Conservation (phyloP, 2,888 invertebrate genomes). For the Nomada fucata region DNA sequence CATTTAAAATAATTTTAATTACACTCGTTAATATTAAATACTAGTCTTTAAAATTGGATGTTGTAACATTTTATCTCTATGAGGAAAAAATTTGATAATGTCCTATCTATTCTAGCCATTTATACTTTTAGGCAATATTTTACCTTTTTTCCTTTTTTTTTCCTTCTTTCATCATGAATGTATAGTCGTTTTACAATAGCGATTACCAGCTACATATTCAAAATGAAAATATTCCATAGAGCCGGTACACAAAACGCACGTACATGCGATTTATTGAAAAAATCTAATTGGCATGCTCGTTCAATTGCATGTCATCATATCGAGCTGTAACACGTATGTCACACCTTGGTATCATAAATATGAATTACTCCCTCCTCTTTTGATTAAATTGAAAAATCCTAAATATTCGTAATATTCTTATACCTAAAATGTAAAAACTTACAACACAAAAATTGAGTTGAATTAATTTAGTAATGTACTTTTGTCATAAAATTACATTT, state of each 20-base stretch:
- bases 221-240: slow-evolving; percentile 70
- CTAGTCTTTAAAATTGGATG: slow-evolving; percentile 77
- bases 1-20: slow-evolving; percentile 65
- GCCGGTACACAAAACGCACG: slow-evolving; percentile 60
- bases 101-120: slow-evolving; percentile 81
- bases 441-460: slow-evolving; percentile 69
- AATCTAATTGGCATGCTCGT: slow-evolving; percentile 55
- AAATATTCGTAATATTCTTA: slow-evolving; percentile 72
- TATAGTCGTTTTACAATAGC: slow-evolving; percentile 45
- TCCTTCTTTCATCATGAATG: slow-evolving; percentile 66
- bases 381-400: slow-evolving; percentile 80
- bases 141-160: slow-evolving; percentile 32
- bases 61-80: slow-evolving; percentile 77
- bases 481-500: slow-evolving; percentile 53
- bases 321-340: slow-evolving; percentile 72
- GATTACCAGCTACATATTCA: slow-evolving; percentile 73
- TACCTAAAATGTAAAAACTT: slow-evolving; percentile 71
- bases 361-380: slow-evolving; percentile 61
- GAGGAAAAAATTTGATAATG: slow-evolving; percentile 81
- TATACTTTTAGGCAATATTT: slow-evolving; percentile 75
- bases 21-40: slow-evolving; percentile 75
- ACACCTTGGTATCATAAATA: slow-evolving; percentile 61
- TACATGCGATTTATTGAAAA: slow-evolving; percentile 45
- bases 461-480: slow-evolving; percentile 61
- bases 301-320: slow-evolving; percentile 40